Evolutionary conservation across 2,888 invertebrate genomes (phyloP), one percentile per base, ranked within the genome.

Genomic region (Vesta saturnalis): DNA sequence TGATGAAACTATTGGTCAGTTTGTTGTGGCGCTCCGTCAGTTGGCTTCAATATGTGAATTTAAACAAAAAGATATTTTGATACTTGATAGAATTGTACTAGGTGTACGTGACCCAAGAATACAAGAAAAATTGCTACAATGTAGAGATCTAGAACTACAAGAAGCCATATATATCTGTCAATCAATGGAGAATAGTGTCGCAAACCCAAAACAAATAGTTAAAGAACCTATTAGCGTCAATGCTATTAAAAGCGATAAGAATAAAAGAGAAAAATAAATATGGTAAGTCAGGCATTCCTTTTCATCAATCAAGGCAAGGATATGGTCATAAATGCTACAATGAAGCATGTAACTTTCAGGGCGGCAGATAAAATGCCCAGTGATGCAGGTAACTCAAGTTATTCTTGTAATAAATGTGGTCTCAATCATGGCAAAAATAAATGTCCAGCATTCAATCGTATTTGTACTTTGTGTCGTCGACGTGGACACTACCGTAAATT

Each of bases 91-190:
- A n/a, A n/a, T 52, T 2, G 52, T 52, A 4, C 18, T 52, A 5
- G 52, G 52, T 18, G 15, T 52, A 52, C 15, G 18, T 4, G 18
- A 52, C 15, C 16, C 52, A 6, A 2, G 8, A 1, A 52, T 19
- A 14, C 52, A 52, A 19, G 52, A 52, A 16, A 52, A 52, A 18
- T 16, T 52, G 3, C 12, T 52, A 71, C 71, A 43, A 43, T 69
- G 16, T 71, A 70, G 21, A 74, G 74, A 60, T 21, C 61, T 10
- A 65, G 57, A 18, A 56, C 22, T 46, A 8, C 5, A n/a, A 46
- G 12, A 46, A 46, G 46, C 46, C 4, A 14, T 46, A 14, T n/a
- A 8, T 4, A n/a, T 46, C 4, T 46, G 46, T 46, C 46, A 14
- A 6, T 8, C 46, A n/a, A 46, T 46, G n/a, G 46, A 46, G 12